Base-by-base conservation (phyloP, 2,888 invertebrate genomes). In the Meiosimyza decipiens region DNA sequence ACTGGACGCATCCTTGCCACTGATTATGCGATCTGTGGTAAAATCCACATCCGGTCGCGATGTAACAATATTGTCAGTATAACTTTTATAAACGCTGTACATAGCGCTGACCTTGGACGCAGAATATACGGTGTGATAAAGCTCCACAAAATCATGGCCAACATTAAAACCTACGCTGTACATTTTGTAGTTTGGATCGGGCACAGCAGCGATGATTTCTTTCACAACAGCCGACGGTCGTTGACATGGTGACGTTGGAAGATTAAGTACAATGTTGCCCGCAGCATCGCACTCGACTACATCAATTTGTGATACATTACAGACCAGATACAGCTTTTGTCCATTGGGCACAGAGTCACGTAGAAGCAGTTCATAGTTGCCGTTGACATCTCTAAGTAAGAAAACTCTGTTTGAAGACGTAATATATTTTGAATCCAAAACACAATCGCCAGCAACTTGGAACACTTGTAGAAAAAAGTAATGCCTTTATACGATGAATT, bases 1-100 rank as follows among this genome's bases (percentile, higher is more conserved):
- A 1, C 77, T 69, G 11, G 76, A 51, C 0, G 79, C 82, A 51
- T 78, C 76, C 1, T 49, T 55, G 6, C 81, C 78, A 6, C 73
- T 77, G 1, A 82, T 68, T 59, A 82, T 55, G n/a, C 75, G 70
- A 74, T 82, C 82, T 13, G 52, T 60, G 52, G 70, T 70, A 18
- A 70, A 70, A 9, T 6, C 7, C 13, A 1, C 4, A 12, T 54
- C 15, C 2, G 70, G 70, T n/a, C 70, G 60, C 13, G 22, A 2
- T 18, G 54, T 67, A 0, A 22, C 22, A 28, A 40, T 33, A 15
- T 67, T 67, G 47, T 47, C 67, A 33, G 55, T 55, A 16, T 18
- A 33, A 16, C 67, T 28, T 15, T 15, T 13, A 40, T 64, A 40
- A 6, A 28, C 12, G 7, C 51, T 64, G n/a, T 64, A 64, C 15